phyloP scores from a whole-genome alignment of 2,113 vertebrate genomes.

The Thamnophis sirtalis region DNA sequence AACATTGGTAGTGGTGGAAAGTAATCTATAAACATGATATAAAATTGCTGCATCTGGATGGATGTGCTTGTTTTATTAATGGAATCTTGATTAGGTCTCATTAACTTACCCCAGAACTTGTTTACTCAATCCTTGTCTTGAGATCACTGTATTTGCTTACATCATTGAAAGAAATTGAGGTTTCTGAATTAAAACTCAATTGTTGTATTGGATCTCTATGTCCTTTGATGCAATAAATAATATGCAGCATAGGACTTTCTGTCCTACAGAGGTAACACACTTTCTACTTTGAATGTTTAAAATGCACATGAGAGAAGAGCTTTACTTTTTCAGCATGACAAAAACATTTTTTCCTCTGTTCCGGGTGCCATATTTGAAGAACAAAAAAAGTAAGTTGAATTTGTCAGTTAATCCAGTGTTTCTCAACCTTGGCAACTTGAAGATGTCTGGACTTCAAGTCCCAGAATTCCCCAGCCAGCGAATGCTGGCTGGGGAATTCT shows the following conservation, averaged over 20 bases:
- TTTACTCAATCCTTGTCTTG: not conserved
- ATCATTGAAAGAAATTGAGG: no score
- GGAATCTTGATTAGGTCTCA: not conserved
- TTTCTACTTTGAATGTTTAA: not conserved
- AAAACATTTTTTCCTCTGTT: not conserved
- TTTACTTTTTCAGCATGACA: not conserved
- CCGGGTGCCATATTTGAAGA: not conserved
- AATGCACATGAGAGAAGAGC: not conserved
- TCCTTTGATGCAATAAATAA: not conserved
- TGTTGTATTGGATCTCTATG: not conserved
- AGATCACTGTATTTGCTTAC: not conserved
- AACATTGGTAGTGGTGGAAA: not conserved
- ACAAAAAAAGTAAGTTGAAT: not conserved
- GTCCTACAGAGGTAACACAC: not conserved
- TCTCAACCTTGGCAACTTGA: no score
- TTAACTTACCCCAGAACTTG: not conserved
- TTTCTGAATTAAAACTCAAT: not conserved
- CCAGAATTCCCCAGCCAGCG: no score
- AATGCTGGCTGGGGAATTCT: no score
- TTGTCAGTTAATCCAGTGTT: not conserved
- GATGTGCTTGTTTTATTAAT: not conserved
- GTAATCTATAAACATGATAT: not conserved
- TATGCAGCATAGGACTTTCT: not conserved
- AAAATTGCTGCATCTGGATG: not conserved
- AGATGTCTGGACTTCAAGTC: no score